Base-by-base conservation (phyloP, 2,113 vertebrate species). In the Calypte anna region DNA sequence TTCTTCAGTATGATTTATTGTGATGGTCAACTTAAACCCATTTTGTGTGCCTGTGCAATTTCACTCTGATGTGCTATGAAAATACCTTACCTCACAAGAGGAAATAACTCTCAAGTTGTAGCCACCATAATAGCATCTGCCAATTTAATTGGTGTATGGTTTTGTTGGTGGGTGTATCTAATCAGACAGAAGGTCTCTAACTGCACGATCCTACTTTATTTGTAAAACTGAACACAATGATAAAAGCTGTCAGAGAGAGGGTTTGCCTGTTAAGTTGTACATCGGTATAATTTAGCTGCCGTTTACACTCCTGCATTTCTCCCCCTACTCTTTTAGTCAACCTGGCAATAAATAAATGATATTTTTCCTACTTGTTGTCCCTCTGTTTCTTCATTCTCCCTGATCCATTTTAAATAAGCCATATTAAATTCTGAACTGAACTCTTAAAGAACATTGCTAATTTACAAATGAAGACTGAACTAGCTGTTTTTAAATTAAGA, bases 81-180 rank as follows among this genome's bases (percentile, higher is more conserved):
- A 92, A 75, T 21, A 55, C 9, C 14, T 69, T 73, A n/a, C 75
- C 53, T 79, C 61, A 40, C 27, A 55, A 64, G 62, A 86, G 9
- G 25, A 89, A 86, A 64, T 69, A 69, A 9, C 36, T 94, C 40
- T n/a, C 20, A 73, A 86, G 57, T 54, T 85, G 64, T 59, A 85
- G n/a, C 31, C 92, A 81, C 75, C 51, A 70, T 59, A 82, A 46
- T 20, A 75, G 15, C 78, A 96, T 31, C 59, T 84, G 28, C 63
- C 61, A 57, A 17, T 88, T 93, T 90, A 28, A 38, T 93, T 8
- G 3, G 9, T 59, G 90, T 63, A 51, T 22, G 24, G 25, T 62
- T 90, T 82, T 88, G 36, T 59, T 5, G 1, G 57, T 54, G 70
- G 58, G 27, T 76, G 27, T 48, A 76, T 82, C 76, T 86, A 31